Evolutionary conservation across 2,113 vertebrate genomes (phyloP).

Genomic region (Myxocyprinus asiaticus): DNA sequence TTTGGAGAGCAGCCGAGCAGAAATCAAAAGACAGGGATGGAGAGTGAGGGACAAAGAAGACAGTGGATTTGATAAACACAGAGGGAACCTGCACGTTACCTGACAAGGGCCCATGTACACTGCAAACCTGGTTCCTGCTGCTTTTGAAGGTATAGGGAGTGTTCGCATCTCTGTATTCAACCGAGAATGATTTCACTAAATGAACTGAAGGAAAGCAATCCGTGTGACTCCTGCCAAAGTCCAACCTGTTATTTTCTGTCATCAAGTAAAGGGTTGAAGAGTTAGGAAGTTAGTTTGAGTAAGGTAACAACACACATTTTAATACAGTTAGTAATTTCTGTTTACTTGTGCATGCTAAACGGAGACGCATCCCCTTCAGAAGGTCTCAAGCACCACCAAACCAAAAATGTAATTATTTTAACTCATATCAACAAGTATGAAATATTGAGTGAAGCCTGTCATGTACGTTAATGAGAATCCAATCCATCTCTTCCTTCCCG

Average conservation of each 20-base stretch:
- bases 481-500: no score
- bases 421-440: no score
- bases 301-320: not conserved
- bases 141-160: slow-evolving; percentile 31
- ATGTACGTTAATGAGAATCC: no score
- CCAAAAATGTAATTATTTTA: no score
- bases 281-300: not conserved
- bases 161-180: slow-evolving; percentile 24
- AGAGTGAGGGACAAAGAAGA: slow-evolving; percentile 45
- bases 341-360: slow-evolving; percentile 4
- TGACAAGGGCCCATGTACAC: slow-evolving; percentile 11
- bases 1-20: slow-evolving; percentile 87
- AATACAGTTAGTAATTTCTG: not conserved
- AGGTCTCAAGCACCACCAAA: no score
- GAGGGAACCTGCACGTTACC: slow-evolving; percentile 30
- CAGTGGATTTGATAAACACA: slow-evolving; percentile 43
- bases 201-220: slow-evolving; percentile 18
- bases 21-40: slow-evolving; percentile 77
- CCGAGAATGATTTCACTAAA: slow-evolving; percentile 27
- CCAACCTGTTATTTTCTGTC: slow-evolving; percentile 13
- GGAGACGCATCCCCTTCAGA: not conserved
- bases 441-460: no score
- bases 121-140: slow-evolving; percentile 30
- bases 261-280: slow-evolving; percentile 11
- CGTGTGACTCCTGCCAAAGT: slow-evolving; percentile 10